Percentiles rank a stretch among this genome's conserved stretches.
phyloP scores from a whole-genome alignment of 2,888 invertebrate species.

The Malachius bipustulatus region DNA sequence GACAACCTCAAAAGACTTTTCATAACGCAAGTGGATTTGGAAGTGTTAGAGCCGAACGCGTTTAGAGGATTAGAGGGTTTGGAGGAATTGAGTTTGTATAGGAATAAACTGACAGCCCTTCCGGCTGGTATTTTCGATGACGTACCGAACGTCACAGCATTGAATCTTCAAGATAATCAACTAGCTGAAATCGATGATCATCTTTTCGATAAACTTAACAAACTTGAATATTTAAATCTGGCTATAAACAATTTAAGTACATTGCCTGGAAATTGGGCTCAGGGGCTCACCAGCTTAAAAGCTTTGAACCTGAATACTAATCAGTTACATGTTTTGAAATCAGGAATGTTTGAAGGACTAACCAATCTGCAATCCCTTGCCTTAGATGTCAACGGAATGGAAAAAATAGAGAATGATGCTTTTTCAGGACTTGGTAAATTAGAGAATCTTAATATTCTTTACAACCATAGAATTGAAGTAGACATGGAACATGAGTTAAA shows the following conservation, averaged over 20 bases:
- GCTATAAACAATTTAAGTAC: background rate
- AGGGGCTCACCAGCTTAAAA: background rate
- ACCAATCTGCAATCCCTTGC: background rate
- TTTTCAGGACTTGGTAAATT: background rate
- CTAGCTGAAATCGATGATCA: background rate
- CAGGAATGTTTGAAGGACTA: background rate
- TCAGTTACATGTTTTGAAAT: background rate
- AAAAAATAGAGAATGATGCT: background rate
- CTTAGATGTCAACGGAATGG: background rate
- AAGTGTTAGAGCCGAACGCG: background rate
- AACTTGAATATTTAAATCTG: background rate
- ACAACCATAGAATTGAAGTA: background rate
- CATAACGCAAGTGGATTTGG: background rate
- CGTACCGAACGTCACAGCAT: background rate
- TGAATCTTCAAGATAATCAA: background rate
- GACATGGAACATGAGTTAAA: background rate
- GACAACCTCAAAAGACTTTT: background rate
- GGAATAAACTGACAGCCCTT: background rate
- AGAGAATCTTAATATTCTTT: background rate
- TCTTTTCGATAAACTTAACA: background rate
- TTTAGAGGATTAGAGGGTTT: slow-evolving; percentile 1
- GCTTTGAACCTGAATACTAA: background rate
- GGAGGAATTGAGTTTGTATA: background rate
- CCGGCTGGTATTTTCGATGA: background rate
- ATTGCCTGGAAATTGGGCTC: background rate